A percentile compares a stretch with the other conserved stretches of the same genome.
Evolutionary conservation across 2,113 vertebrate genomes (phyloP).

Genomic region (Willisornis vidua): DNA sequence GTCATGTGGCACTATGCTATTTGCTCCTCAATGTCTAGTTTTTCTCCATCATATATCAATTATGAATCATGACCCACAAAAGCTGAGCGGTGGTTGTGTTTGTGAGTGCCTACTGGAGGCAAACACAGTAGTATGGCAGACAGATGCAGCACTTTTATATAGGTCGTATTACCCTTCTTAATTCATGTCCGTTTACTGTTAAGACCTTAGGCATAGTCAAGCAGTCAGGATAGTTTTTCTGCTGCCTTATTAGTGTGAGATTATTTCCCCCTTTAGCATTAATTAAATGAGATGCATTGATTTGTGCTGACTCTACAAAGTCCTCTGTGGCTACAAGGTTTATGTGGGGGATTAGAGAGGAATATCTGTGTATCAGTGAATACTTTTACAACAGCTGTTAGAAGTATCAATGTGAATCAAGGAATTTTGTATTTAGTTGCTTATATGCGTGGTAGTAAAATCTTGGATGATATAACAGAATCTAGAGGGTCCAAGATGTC

Average conservation of each 20-base stretch:
- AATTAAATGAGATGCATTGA: slow-evolving; percentile 70
- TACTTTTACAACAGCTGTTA: slow-evolving; percentile 43
- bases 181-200: slow-evolving; percentile 57
- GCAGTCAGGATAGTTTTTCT: slow-evolving; percentile 56
- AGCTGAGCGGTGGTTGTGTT: background rate
- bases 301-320: slow-evolving; percentile 62
- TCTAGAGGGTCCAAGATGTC: background rate
- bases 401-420: background rate
- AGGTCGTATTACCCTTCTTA: slow-evolving; percentile 46
- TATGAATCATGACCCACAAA: background rate
- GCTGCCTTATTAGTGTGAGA: slow-evolving; percentile 67
- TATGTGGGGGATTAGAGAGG: slow-evolving; percentile 41
- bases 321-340: slow-evolving; percentile 54
- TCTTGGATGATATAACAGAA: background rate
- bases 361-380: slow-evolving; percentile 23
- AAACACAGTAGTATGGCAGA: background rate
- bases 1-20: background rate
- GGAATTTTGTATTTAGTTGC: slow-evolving; percentile 49
- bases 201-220: slow-evolving; percentile 57
- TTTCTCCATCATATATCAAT: background rate
- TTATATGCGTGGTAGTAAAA: background rate
- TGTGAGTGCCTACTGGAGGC: background rate
- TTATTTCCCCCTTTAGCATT: slow-evolving; percentile 69
- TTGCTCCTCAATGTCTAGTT: background rate
- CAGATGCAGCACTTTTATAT: slow-evolving; percentile 35